Percentiles rank a stretch among this genome's conserved stretches.
phyloP scores from a whole-genome alignment of 2,888 invertebrate genomes.

The Hoplodrina ambigua region DNA sequence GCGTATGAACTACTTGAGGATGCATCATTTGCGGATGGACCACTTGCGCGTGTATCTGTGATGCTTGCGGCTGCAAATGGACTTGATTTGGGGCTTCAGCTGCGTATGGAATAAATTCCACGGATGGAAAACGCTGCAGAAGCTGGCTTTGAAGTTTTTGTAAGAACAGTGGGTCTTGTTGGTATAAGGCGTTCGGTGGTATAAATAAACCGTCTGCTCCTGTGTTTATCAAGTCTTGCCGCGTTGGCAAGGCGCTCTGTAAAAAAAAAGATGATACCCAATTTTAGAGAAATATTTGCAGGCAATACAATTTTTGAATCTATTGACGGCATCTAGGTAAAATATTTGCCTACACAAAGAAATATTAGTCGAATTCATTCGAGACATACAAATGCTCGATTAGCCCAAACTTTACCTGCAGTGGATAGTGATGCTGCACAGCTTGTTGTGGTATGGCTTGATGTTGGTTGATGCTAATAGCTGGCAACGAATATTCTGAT shows the following conservation, averaged over 20 bases:
- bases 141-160: slow-evolving; percentile 85
- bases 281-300: background rate
- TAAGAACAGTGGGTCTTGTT: slow-evolving; percentile 87
- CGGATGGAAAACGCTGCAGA: slow-evolving; percentile 80
- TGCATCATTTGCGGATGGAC: slow-evolving; percentile 69
- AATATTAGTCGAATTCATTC: too few relatives aligned
- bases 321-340: too few relatives aligned
- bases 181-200: slow-evolving; percentile 85
- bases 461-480: slow-evolving; percentile 83
- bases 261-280: slow-evolving; percentile 31
- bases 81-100: slow-evolving; percentile 71
- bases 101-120: slow-evolving; percentile 85
- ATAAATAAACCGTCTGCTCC: slow-evolving; percentile 82
- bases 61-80: slow-evolving; percentile 57
- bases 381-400: too few relatives aligned
- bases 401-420: slow-evolving; percentile 72
- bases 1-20: slow-evolving; percentile 53
- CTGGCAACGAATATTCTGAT: slow-evolving; percentile 81
- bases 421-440: slow-evolving; percentile 73
- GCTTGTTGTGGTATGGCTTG: slow-evolving; percentile 75
- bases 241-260: slow-evolving; percentile 74
- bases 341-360: too few relatives aligned
- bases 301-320: too few relatives aligned
- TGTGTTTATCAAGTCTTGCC: slow-evolving; percentile 78
- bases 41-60: slow-evolving; percentile 68